Conservation (phyloP, 2,888 invertebrate genomes). For the Atrina japonica region DNA sequence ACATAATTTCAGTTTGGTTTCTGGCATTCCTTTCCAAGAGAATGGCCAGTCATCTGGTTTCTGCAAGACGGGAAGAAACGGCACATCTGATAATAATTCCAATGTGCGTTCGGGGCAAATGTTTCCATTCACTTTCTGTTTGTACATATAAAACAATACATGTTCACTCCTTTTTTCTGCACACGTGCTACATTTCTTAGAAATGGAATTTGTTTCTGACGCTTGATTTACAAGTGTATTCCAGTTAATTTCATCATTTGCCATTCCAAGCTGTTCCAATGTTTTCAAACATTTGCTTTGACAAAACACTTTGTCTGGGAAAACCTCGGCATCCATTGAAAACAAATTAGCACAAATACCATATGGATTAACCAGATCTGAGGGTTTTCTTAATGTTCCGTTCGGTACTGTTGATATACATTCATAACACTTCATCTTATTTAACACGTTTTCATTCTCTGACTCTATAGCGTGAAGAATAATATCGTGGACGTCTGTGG, state of each 20-base stretch:
- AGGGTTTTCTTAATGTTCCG: not conserved
- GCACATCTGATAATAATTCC: not conserved
- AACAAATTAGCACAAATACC: not conserved
- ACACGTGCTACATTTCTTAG: not conserved
- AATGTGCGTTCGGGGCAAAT: not conserved
- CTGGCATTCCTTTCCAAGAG: not conserved
- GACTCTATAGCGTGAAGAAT: not conserved
- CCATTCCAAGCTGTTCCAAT: constrained; percentile 18
- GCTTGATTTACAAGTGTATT: not conserved
- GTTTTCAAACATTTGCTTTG: not conserved
- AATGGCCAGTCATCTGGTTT: constrained; percentile 26
- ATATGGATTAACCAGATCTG: not conserved
- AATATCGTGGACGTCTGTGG: not conserved
- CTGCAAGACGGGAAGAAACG: constrained; percentile 12
- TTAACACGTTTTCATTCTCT: not conserved
- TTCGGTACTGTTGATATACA: constrained; percentile 8
- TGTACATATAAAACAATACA: not conserved
- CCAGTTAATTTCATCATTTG: not conserved
- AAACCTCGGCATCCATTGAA: not conserved
- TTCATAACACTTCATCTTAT: not conserved
- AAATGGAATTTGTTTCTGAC: not conserved
- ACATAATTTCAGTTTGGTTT: no score
- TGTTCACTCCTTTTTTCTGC: not conserved
- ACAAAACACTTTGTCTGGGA: constrained; percentile 13
- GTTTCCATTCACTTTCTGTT: not conserved